These are phyloP conservation scores for Alethe diademata DNA, from an alignment of 2,113 vertebrate species.

Conservation along the genomic window DNA sequence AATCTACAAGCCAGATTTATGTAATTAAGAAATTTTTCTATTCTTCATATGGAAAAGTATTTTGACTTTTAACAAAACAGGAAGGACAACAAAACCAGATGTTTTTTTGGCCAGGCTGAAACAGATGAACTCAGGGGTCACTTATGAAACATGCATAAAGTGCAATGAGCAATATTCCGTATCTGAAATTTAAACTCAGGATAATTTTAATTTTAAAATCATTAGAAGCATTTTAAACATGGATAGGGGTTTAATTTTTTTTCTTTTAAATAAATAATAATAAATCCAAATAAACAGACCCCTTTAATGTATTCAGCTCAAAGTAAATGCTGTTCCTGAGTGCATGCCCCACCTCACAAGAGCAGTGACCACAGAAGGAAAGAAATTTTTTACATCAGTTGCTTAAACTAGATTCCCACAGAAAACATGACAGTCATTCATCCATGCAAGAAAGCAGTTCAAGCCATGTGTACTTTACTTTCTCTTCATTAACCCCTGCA, in stretches of 20 bases:
- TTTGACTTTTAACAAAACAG: not conserved
- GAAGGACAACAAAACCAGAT: constrained; percentile 30
- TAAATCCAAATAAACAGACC: not conserved
- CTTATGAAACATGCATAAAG: not conserved
- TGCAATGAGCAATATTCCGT: not conserved
- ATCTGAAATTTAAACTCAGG: not conserved
- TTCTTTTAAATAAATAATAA: not conserved
- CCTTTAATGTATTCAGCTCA: not conserved
- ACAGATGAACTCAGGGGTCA: not conserved
- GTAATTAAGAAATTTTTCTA: not conserved
- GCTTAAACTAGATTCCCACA: not conserved
- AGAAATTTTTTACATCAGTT: not conserved
- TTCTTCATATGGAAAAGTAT: not conserved
- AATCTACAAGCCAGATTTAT: not conserved
- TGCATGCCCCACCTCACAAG: not conserved
- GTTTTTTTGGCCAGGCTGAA: not conserved
- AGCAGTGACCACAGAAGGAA: not conserved
- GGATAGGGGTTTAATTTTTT: not conserved
- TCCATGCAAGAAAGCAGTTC: not conserved
- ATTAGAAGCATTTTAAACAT: not conserved
- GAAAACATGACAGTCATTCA: not conserved
- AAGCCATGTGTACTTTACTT: not conserved
- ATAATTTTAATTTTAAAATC: not conserved
- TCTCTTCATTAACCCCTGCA: not conserved
- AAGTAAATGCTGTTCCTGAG: not conserved